Percentiles rank a stretch among this genome's conserved stretches.
These are phyloP conservation scores for Pollenia labialis DNA, from an alignment of 2,888 invertebrate species.

Conservation along the genomic window DNA sequence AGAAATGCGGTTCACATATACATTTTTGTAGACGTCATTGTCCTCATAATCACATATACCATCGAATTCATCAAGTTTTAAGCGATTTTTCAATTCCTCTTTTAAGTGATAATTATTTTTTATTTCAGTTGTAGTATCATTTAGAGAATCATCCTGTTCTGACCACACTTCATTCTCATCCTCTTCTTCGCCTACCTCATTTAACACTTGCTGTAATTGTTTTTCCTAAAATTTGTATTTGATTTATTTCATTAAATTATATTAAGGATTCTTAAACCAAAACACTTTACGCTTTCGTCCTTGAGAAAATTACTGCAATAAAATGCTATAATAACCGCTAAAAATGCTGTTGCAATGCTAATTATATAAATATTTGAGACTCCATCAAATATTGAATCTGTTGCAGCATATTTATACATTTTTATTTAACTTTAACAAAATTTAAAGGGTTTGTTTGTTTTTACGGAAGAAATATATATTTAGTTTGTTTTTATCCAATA, in stretches of 20 bases:
- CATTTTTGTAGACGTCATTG: constrained; percentile 39
- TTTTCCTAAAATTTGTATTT: constrained; percentile 52
- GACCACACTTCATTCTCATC: constrained; percentile 12
- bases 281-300: constrained; percentile 70
- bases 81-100: constrained; percentile 6
- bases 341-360: constrained; percentile 75
- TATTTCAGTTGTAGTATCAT: constrained; percentile 48
- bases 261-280: background rate
- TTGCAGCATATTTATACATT: constrained; percentile 71
- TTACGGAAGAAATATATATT: background rate
- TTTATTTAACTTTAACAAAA: constrained; percentile 1
- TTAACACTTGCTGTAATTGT: constrained; percentile 28
- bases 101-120: constrained; percentile 41
- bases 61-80: constrained; percentile 40
- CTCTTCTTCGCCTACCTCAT: constrained; percentile 19
- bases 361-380: constrained; percentile 76
- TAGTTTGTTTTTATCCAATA: background rate
- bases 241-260: constrained; percentile 8
- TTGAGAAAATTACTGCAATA: constrained; percentile 76
- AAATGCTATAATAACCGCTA: constrained; percentile 76
- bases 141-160: constrained; percentile 20
- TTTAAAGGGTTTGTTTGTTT: background rate
- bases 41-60: constrained; percentile 60
- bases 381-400: constrained; percentile 71
- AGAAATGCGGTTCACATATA: background rate